Conservation (phyloP, 2,888 invertebrate species). For the Meghimatium bilineatum region DNA sequence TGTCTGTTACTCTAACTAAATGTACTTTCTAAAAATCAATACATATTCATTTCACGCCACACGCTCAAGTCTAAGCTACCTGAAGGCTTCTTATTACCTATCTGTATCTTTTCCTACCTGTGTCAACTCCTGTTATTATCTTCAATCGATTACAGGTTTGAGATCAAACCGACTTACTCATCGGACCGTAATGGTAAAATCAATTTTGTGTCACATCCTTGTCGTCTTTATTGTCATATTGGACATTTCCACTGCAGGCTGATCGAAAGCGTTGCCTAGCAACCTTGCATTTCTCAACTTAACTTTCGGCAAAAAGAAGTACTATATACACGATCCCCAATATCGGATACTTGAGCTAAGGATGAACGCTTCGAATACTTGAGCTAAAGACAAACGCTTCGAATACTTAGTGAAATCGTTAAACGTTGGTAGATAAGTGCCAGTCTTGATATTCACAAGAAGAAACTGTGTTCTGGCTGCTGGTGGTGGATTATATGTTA, state of each 20-base stretch:
- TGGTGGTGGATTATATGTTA: background rate
- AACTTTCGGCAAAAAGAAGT: background rate
- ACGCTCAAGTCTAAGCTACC: background rate
- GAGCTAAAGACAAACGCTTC: background rate
- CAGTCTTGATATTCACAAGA: background rate
- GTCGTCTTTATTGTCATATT: constrained; percentile 20
- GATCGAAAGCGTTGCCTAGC: constrained; percentile 38
- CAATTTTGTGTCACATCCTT: constrained; percentile 16
- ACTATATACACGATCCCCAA: constrained; percentile 5
- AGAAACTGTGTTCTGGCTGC: background rate
- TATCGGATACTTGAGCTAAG: background rate
- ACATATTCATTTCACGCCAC: background rate
- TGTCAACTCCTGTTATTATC: background rate
- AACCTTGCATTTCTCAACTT: constrained; percentile 4
- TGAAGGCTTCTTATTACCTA: background rate
- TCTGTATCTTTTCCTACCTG: constrained; percentile 3
- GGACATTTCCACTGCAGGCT: constrained; percentile 9
- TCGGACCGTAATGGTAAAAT: constrained; percentile 9
- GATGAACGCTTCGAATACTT: background rate
- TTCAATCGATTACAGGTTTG: background rate
- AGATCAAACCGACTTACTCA: background rate
- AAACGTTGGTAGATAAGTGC: background rate
- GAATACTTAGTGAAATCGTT: background rate
- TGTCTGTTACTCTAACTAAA: constrained; percentile 11
- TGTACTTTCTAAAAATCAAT: background rate